phyloP scores from a whole-genome alignment of 1,140 invertebrate genomes.

The Delia radicum region DNA sequence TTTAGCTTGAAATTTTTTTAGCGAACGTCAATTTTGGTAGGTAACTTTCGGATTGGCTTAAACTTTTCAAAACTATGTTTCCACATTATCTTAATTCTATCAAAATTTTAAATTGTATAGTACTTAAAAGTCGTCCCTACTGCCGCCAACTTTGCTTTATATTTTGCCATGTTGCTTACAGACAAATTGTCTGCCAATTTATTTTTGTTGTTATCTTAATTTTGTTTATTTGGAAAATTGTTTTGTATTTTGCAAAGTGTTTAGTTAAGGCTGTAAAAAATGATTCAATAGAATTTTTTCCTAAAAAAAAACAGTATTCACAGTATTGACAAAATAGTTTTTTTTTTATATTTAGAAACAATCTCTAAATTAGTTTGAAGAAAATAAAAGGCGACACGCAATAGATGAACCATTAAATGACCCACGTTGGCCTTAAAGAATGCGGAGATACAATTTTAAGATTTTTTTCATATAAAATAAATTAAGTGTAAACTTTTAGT shows the following conservation, averaged over 20 bases:
- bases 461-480: not conserved
- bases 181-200: not conserved
- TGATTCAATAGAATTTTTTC: not conserved
- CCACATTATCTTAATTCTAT: too few species aligned
- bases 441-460: conserved; percentile 6
- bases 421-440: conserved; percentile 12
- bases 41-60: too few species aligned
- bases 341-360: not conserved
- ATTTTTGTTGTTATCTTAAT: not conserved
- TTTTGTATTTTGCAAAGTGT: not conserved
- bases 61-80: too few species aligned
- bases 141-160: too few species aligned
- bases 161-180: not conserved
- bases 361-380: not conserved
- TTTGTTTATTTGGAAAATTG: not conserved
- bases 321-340: too few species aligned
- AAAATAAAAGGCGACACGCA: not conserved
- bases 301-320: not conserved
- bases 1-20: too few species aligned
- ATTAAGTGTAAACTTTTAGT: not conserved
- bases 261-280: not conserved
- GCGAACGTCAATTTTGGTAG: too few species aligned
- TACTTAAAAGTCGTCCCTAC: too few species aligned
- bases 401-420: not conserved
- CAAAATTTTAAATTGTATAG: too few species aligned